Evolutionary conservation across 1,140 invertebrate genomes (phyloP), one percentile per base, ranked within the genome.

Genomic region (Globodera ellingtonae): DNA sequence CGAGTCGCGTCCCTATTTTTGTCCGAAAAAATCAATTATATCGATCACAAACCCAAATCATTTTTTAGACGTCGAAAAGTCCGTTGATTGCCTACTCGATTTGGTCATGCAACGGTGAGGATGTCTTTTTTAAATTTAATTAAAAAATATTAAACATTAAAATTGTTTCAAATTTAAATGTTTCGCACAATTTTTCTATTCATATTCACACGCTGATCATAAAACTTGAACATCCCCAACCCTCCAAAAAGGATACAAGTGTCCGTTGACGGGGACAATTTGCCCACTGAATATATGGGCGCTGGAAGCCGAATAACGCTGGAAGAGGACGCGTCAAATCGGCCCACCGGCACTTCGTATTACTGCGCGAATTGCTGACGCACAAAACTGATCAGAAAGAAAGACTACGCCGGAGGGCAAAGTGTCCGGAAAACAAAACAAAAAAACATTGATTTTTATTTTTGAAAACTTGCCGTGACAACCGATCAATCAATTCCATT

Each of bases 1-100:
- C 35, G 35, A 3, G 35, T 35, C 35, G 35, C 35, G 35, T 2
- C 35, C 35, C 35, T 35, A 35, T 35, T 35, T 35, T 35, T 35
- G 35, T 35, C 3, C 35, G 35, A 2, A 35, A 35, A 35, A 35
- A 35, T 35, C 35, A 35, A 35, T 35, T 35, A n/a, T 35, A 35
- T 35, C 35, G 35, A 35, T 35, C 24, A 35, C 35, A 35, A 2
- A 35, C 35, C 10, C 2, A 9, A 69, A 21, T 6, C 24, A 6
- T 3, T 6, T 69, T 69, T 70, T 70, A 70, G 67, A 89, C 73
- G 87, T 89, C 3, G 87, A 89, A 56, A 89, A 89, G 65, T 79
- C 87, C 1, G 87, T 89, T 10, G 87, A 89, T 65, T 89, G 88
- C 78, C 83, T 89, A 6, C 82, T 89, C 56, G 87, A 88, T 70